Percentiles rank a stretch among this genome's conserved stretches.
These are phyloP conservation scores for Zaprionus kolodkinae DNA, from an alignment of 1,140 invertebrate genomes.

Conservation along the genomic window DNA sequence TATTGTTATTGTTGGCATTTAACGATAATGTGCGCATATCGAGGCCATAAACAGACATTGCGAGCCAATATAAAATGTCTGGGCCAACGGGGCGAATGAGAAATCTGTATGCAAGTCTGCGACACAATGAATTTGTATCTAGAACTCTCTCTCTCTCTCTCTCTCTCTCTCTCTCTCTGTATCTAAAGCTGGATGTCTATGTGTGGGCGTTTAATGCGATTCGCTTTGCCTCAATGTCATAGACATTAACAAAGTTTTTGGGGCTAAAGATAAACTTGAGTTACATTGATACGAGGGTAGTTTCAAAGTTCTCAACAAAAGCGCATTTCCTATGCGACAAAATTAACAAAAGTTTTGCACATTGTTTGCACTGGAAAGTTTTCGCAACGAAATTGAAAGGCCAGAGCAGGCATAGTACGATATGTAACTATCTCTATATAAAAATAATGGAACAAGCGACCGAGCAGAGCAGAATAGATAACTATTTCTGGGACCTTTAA, in stretches of 20 bases:
- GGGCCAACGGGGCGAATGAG: constrained; percentile 18
- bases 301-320: constrained; percentile 1
- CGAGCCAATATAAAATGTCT: constrained; percentile 51
- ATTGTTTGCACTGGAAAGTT: constrained; percentile 4
- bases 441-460: background rate
- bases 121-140: constrained; percentile 31
- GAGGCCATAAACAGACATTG: constrained; percentile 68
- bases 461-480: background rate
- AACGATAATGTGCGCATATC: constrained; percentile 76
- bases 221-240: constrained; percentile 45
- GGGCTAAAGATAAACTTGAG: constrained; percentile 48
- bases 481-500: background rate
- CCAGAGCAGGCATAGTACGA: too few relatives aligned
- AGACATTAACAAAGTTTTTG: constrained; percentile 58
- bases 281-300: constrained; percentile 40
- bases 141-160: constrained; percentile 18
- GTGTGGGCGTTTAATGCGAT: constrained; percentile 56
- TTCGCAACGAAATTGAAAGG: background rate
- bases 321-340: constrained; percentile 3
- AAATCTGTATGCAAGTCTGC: constrained; percentile 55
- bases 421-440: background rate
- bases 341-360: constrained; percentile 7
- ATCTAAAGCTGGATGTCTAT: constrained; percentile 7
- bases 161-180: background rate
- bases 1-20: constrained; percentile 58